Conservation (phyloP, 2,888 invertebrate species). For the Sialis fuliginosa region DNA sequence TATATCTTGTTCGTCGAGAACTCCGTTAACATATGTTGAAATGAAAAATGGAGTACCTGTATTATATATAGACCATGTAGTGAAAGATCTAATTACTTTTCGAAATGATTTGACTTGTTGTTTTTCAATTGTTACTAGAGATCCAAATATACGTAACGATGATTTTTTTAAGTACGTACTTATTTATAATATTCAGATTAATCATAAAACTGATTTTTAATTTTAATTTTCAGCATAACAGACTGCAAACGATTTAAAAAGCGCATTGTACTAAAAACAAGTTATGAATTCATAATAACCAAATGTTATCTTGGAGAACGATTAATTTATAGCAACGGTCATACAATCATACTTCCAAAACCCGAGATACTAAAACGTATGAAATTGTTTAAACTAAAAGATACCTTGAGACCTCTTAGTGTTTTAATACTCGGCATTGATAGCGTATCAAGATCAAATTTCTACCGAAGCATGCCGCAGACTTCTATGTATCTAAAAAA, state of each 20-base stretch:
- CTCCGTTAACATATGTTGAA: slow-evolving; percentile 19
- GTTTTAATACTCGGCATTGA: slow-evolving; percentile 72
- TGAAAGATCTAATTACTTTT: slow-evolving; percentile 16
- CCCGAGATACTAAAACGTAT: slow-evolving; percentile 28
- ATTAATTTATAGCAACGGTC: slow-evolving; percentile 18
- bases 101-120: slow-evolving; percentile 14
- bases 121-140: slow-evolving; percentile 19
- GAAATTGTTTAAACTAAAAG: slow-evolving; percentile 13
- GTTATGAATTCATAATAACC: slow-evolving; percentile 5
- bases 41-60: slow-evolving; percentile 16
- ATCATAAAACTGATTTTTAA: neutral
- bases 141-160: slow-evolving; percentile 8
- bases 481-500: slow-evolving; percentile 47
- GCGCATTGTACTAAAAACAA: slow-evolving; percentile 4
- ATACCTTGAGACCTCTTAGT: slow-evolving; percentile 28
- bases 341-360: slow-evolving; percentile 30
- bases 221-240: slow-evolving; percentile 8
- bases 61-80: slow-evolving; percentile 18
- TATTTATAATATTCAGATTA: neutral
- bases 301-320: neutral
- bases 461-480: slow-evolving; percentile 55
- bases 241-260: slow-evolving; percentile 7
- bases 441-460: slow-evolving; percentile 64
- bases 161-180: slow-evolving; percentile 4
- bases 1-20: slow-evolving; percentile 29